Conservation (phyloP, 2,888 invertebrate species). For the Tetragonula carbonaria region DNA sequence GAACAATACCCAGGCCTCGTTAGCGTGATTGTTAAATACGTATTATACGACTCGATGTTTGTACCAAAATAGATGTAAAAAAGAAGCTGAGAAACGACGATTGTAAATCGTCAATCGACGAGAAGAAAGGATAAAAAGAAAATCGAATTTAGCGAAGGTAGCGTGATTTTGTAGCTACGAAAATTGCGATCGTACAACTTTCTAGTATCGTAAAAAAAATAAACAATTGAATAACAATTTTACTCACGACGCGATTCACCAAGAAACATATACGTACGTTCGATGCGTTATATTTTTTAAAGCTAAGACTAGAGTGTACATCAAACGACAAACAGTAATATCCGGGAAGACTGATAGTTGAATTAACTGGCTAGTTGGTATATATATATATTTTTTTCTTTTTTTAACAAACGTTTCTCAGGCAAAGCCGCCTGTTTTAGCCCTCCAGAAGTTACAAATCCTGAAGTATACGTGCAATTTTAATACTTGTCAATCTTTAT, state of each 20-base stretch:
- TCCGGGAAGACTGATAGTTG: constrained; percentile 66
- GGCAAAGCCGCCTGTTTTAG: constrained; percentile 18
- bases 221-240: constrained; percentile 17
- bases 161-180: constrained; percentile 37
- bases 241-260: constrained; percentile 11
- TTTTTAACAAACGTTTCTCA: constrained; percentile 45
- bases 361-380: constrained; percentile 51
- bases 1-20: constrained; percentile 56
- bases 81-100: background rate
- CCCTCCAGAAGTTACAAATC: constrained; percentile 28
- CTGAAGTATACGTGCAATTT: background rate
- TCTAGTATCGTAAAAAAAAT: background rate
- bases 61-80: constrained; percentile 47
- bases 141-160: constrained; percentile 9
- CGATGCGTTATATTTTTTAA: constrained; percentile 61
- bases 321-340: constrained; percentile 54
- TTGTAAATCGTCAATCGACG: constrained; percentile 41
- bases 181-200: constrained; percentile 10
- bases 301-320: constrained; percentile 53
- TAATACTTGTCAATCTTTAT: no score
- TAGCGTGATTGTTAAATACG: constrained; percentile 49
- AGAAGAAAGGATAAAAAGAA: background rate
- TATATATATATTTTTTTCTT: background rate
- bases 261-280: background rate
- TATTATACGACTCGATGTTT: constrained; percentile 60